Base-by-base conservation (phyloP, 2,888 invertebrate genomes). In the Phyllotreta cruciferae region DNA sequence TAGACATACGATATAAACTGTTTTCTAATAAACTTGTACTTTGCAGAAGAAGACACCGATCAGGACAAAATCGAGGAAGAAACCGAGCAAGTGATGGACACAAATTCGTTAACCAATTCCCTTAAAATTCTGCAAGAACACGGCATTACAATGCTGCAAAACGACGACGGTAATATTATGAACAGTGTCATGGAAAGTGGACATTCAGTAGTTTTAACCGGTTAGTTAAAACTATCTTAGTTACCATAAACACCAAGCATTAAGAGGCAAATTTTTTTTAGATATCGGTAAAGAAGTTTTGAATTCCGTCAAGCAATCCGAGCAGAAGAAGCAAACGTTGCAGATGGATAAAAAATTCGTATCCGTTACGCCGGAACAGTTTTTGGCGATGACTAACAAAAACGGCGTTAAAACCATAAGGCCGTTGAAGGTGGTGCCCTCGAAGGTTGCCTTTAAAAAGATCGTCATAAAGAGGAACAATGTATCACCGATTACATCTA, bases 161-260 rank as follows among this genome's bases (percentile, higher is more conserved):
- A 73, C 64, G 85, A 94, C 78, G 88, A 89, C 71, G 87, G 83
- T 81, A 90, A 83, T 64, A 85, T 91, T 66, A 87, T 94, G 62
- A 89, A 90, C 69, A 89, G 87, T 64, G 94, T 93, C 37, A 86
- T 96, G 78, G 91, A 92, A 82, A 91, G 89, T 80, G 95, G 95
- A 0, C 90, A 94, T 75, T 92, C 92, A 66, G 87, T 95, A 58
- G 89, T 93, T 68, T 85, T 95, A 52, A 94, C 92, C 66, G 88
- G 88, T 88, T 45, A 47, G n/a, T 36, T 3, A 24, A 24, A 24
- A 24, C 24, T 24, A 24, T 4, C 24, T 24, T 3, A 24, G 4
- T 24, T 3, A 3, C 24, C 24, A 3, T 24, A 1, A 4, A 24
- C 24, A 3, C 24, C 4, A 1, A 24, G 24, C 24, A 24, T 24